phyloP scores from a whole-genome alignment of 2,797 vertebrate species.

The Cichlasoma orientale region DNA sequence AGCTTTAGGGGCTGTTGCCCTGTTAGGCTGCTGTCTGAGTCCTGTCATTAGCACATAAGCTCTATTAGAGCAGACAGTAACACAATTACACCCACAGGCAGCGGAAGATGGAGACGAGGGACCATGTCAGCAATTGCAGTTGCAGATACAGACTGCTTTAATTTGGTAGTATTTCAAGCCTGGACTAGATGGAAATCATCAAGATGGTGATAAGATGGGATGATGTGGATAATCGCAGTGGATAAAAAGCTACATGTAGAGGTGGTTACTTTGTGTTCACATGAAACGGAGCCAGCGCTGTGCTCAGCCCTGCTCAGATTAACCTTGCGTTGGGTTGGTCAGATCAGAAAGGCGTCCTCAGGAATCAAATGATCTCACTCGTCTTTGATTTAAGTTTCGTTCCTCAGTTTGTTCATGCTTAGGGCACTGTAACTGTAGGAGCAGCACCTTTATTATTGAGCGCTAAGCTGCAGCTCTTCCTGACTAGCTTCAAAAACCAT shows the following conservation, averaged over 20 bases:
- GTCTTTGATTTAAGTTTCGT: no score
- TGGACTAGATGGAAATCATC: slow-evolving; percentile 7
- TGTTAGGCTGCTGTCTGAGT: slow-evolving; percentile 21
- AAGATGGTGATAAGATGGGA: slow-evolving; percentile 18
- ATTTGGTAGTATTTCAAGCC: slow-evolving; percentile 19
- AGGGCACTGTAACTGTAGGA: not conserved
- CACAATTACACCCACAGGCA: slow-evolving; percentile 50
- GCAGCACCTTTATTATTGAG: not conserved
- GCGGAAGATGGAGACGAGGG: slow-evolving; percentile 41
- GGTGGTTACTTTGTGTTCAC: no score
- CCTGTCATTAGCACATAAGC: slow-evolving; percentile 52
- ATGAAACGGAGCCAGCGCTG: not conserved
- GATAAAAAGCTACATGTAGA: not conserved
- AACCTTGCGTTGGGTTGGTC: not conserved
- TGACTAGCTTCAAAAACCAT: no score
- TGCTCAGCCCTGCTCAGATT: not conserved
- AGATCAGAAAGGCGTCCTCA: not conserved
- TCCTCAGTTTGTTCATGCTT: not conserved
- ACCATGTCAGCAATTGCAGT: slow-evolving; percentile 37
- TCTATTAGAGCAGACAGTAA: slow-evolving; percentile 53
- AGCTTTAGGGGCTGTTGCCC: not conserved
- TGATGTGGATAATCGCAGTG: slow-evolving; percentile 6
- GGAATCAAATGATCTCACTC: not conserved
- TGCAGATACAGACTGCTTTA: slow-evolving; percentile 19
- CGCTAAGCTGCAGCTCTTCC: not conserved